Percentiles rank a stretch among this genome's conserved stretches.
Conservation (phyloP, 2,888 invertebrate genomes). For the Lasioglossum figueresi region DNA sequence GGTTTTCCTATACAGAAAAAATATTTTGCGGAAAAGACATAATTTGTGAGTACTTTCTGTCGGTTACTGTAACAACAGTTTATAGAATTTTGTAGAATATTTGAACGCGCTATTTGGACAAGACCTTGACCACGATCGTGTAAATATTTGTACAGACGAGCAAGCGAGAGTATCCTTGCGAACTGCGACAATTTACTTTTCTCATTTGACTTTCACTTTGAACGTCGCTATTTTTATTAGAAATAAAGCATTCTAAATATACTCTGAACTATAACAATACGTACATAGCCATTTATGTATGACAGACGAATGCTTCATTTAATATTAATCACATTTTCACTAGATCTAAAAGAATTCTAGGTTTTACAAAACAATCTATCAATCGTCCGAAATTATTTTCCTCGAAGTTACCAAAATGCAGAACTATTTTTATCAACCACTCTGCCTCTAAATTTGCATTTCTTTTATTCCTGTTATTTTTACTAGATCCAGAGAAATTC, state of each 20-base stretch:
- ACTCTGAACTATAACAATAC: no score
- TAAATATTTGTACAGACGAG: conserved; percentile 12
- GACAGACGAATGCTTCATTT: no score
- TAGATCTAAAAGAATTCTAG: background rate
- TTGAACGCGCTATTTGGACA: background rate
- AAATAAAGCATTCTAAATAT: no score
- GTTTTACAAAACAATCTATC: no score
- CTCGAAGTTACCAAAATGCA: background rate
- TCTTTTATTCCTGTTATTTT: background rate
- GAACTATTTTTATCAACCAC: background rate
- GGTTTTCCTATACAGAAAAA: background rate
- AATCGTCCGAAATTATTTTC: background rate
- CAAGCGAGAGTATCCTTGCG: background rate
- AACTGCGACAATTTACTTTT: background rate
- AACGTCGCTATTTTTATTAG: background rate
- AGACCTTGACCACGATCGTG: background rate
- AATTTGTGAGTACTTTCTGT: background rate
- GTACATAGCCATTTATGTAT: no score
- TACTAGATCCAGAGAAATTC: background rate
- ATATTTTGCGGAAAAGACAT: background rate
- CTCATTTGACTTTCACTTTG: background rate
- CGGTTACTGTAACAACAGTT: background rate
- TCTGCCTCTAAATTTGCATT: background rate
- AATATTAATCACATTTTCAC: background rate
- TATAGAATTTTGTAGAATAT: background rate